Percentiles rank a stretch among this genome's conserved stretches.
Conservation (phyloP, 2,797 vertebrate genomes). For the Parambassis ranga region DNA sequence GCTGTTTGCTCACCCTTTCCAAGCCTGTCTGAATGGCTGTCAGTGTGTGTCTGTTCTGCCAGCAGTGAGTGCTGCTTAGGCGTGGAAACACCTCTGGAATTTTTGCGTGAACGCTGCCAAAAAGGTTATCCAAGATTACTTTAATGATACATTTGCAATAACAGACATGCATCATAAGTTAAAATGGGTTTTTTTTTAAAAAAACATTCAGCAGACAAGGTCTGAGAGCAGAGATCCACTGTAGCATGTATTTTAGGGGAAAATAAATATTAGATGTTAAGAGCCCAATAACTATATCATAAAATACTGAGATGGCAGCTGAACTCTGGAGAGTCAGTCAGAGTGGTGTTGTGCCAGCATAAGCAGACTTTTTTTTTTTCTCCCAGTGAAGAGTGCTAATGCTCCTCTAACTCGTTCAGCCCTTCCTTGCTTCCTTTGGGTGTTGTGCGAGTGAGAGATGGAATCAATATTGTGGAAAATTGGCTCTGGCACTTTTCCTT, state of each 20-base stretch:
- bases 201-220: constrained; percentile 8
- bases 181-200: constrained; percentile 11
- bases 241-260: constrained; percentile 9
- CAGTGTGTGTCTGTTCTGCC: constrained; percentile 58
- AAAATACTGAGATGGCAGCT: constrained; percentile 37
- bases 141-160: constrained; percentile 37
- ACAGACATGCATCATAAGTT: constrained; percentile 7
- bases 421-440: neutral
- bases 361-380: constrained; percentile 6
- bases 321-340: constrained; percentile 28
- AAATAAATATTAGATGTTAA: constrained; percentile 50
- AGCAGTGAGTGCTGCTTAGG: constrained; percentile 49
- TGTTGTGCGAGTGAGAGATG: neutral
- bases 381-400: constrained; percentile 17
- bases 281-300: constrained; percentile 36
- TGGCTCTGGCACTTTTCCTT: constrained; percentile 10
- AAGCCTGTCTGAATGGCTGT: constrained; percentile 63
- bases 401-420: constrained; percentile 6
- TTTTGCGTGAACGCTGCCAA: constrained; percentile 39
- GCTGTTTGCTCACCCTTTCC: constrained; percentile 75
- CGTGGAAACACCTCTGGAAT: constrained; percentile 56
- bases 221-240: constrained; percentile 1
- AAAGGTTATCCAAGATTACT: constrained; percentile 42
- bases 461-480: constrained; percentile 35
- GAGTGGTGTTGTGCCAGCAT: constrained; percentile 24